Evolutionary conservation across 2,888 invertebrate genomes (phyloP).

Genomic region (Marronus borbonicus): DNA sequence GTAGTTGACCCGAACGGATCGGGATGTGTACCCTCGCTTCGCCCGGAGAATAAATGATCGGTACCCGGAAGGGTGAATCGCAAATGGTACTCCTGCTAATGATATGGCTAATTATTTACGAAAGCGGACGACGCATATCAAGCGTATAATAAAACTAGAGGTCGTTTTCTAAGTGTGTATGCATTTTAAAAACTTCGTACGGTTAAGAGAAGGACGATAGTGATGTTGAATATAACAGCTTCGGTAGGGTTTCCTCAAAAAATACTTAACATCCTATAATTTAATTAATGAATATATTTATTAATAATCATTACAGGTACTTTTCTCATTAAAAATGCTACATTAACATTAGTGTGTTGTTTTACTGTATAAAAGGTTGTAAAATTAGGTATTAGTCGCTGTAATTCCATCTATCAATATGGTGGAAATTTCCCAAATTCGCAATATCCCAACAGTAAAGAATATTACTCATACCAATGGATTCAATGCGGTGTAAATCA

Average conservation of each 20-base stretch:
- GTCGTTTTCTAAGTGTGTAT: slow-evolving; percentile 45
- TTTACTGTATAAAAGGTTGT: no score
- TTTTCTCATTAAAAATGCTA: no score
- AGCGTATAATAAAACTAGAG: slow-evolving; percentile 39
- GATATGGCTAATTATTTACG: slow-evolving; percentile 45
- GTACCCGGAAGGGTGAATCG: slow-evolving; percentile 37
- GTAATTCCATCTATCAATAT: no score
- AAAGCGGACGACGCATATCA: slow-evolving; percentile 17
- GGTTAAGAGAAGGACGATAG: slow-evolving; percentile 44
- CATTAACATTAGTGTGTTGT: no score
- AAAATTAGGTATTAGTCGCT: no score
- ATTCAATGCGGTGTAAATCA: no score
- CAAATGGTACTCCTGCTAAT: slow-evolving; percentile 20
- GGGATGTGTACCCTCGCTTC: slow-evolving; percentile 55
- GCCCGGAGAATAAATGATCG: slow-evolving; percentile 53
- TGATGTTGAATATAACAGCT: slow-evolving; percentile 26
- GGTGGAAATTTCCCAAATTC: no score
- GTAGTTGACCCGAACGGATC: slow-evolving; percentile 55
- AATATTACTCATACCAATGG: no score
- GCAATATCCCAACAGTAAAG: no score
- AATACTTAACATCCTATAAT: background rate
- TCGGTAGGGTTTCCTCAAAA: no score
- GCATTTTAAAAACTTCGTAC: slow-evolving; percentile 26
- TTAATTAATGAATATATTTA: background rate
- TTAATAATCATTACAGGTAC: no score